These are phyloP conservation scores for Podarcis cretensis DNA, from an alignment of 2,113 vertebrate species.

Conservation along the genomic window DNA sequence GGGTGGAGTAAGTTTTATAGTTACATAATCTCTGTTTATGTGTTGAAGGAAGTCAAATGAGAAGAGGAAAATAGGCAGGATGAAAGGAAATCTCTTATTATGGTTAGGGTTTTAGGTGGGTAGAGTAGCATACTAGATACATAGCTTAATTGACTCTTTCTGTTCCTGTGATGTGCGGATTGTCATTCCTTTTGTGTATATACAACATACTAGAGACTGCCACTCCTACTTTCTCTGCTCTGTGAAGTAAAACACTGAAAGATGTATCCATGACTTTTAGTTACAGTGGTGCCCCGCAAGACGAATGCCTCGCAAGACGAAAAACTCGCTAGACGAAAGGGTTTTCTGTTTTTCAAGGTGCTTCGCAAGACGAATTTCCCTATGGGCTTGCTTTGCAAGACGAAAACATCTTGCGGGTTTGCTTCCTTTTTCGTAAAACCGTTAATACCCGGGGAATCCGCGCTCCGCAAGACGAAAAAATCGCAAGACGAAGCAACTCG, in stretches of 20 bases:
- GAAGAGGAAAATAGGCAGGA: background rate
- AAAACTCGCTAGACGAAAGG: too few relatives aligned
- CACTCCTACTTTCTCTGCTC: background rate
- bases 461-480: too few relatives aligned
- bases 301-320: too few relatives aligned
- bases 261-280: background rate
- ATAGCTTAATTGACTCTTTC: background rate
- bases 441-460: too few relatives aligned
- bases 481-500: too few relatives aligned
- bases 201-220: too few relatives aligned
- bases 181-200: background rate
- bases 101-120: background rate
- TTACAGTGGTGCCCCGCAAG: background rate
- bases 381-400: too few relatives aligned
- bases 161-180: background rate
- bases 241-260: background rate
- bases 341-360: too few relatives aligned
- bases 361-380: too few relatives aligned
- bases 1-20: slow-evolving; percentile 21
- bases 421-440: too few relatives aligned
- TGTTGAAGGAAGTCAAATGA: background rate
- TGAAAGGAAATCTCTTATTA: slow-evolving; percentile 10
- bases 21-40: background rate
- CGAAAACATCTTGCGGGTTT: too few relatives aligned
- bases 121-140: background rate